These are phyloP conservation scores for Pimpla rufipes DNA, from an alignment of 2,888 invertebrate genomes.

Conservation along the genomic window DNA sequence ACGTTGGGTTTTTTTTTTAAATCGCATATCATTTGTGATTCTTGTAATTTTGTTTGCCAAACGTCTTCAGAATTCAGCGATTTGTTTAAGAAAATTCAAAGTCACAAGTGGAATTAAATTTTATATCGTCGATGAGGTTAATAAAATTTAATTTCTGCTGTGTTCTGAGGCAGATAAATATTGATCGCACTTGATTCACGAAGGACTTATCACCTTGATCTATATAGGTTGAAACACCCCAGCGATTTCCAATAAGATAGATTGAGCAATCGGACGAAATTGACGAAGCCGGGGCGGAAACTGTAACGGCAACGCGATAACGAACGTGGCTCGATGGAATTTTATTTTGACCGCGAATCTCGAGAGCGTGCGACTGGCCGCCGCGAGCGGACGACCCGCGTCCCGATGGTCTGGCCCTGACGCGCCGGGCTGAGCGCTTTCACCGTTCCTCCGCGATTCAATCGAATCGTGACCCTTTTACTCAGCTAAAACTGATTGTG, in stretches of 20 bases:
- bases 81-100: background rate
- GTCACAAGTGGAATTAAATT: background rate
- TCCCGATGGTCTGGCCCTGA: slow-evolving; percentile 44
- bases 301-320: slow-evolving; percentile 13
- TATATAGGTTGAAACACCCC: background rate
- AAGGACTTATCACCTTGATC: background rate
- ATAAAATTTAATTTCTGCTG: background rate
- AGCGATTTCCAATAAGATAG: background rate
- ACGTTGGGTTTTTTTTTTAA: background rate
- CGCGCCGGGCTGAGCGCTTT: slow-evolving; percentile 46
- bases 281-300: slow-evolving; percentile 4
- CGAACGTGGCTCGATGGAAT: slow-evolving; percentile 27
- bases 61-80: background rate
- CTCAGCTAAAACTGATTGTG: slow-evolving; percentile 65
- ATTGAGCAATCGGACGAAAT: slow-evolving; percentile 28
- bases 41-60: background rate
- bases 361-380: slow-evolving; percentile 55
- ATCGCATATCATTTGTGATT: background rate
- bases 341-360: slow-evolving; percentile 72
- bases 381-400: slow-evolving; percentile 48
- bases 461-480: slow-evolving; percentile 65
- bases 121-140: no score
- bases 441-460: slow-evolving; percentile 55
- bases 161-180: background rate
- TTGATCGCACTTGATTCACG: background rate